phyloP scores from a whole-genome alignment of 2,113 vertebrate genomes.

The Phyllopteryx taeniolatus region DNA sequence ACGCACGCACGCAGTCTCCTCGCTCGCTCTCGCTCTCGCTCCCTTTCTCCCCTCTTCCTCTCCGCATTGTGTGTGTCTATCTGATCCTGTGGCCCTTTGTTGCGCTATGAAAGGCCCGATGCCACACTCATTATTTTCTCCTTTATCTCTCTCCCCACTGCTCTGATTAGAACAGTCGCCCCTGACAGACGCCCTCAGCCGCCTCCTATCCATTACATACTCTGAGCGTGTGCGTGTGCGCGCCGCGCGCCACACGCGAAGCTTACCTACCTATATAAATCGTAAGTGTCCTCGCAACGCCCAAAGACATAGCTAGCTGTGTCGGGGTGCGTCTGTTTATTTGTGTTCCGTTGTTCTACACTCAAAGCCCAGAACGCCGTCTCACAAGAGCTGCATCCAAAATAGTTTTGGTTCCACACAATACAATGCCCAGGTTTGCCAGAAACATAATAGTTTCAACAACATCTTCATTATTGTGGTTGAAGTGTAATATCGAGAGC shows the following conservation, averaged over 20 bases:
- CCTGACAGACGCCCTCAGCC: conserved; percentile 80
- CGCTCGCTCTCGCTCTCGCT: conserved; percentile 39
- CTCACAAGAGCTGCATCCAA: neutral
- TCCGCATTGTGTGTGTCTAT: conserved; percentile 80
- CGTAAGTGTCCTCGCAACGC: conserved; percentile 49
- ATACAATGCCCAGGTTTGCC: too few relatives aligned
- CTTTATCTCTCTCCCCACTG: conserved; percentile 81
- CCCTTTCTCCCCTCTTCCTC: conserved; percentile 59
- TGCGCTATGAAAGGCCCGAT: conserved; percentile 80
- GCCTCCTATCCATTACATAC: conserved; percentile 79
- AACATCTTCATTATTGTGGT: too few relatives aligned
- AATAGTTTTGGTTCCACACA: too few relatives aligned
- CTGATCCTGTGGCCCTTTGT: conserved; percentile 81
- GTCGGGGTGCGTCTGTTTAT: neutral
- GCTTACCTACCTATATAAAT: conserved; percentile 58
- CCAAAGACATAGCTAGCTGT: conserved; percentile 19
- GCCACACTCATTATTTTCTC: conserved; percentile 82
- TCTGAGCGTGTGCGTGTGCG: conserved; percentile 49
- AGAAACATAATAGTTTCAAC: too few relatives aligned
- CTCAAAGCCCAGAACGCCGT: neutral
- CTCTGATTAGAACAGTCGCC: conserved; percentile 82
- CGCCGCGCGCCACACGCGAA: conserved; percentile 34
- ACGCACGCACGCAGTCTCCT: conserved; percentile 28
- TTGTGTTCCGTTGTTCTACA: neutral
- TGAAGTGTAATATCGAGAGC: too few relatives aligned